Percentiles rank a stretch among this genome's conserved stretches.
Evolutionary conservation across 2,888 invertebrate genomes (phyloP).

Genomic region (Oasisia sp.): DNA sequence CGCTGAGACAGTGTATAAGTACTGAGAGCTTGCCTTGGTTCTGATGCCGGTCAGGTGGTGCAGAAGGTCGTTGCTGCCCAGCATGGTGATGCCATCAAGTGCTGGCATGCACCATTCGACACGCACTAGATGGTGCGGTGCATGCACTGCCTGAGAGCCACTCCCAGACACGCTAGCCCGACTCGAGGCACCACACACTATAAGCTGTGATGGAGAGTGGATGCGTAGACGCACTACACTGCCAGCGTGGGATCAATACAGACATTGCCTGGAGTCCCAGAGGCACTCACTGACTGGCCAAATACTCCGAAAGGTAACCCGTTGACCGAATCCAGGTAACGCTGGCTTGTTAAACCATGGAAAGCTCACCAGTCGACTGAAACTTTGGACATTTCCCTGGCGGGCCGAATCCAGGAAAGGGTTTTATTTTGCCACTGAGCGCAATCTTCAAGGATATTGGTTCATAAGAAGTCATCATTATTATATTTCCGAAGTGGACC

Average conservation of each 20-base stretch:
- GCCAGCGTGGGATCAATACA: neutral
- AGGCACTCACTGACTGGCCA: neutral
- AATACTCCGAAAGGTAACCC: too few species aligned
- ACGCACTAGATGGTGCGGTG: constrained; percentile 11
- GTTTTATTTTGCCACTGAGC: too few species aligned
- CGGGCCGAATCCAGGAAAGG: neutral
- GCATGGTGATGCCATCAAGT: neutral
- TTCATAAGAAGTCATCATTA: too few species aligned
- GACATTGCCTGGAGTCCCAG: neutral
- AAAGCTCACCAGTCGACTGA: neutral
- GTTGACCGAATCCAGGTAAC: too few species aligned
- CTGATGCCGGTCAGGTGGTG: neutral
- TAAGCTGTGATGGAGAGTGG: neutral
- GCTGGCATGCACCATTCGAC: neutral
- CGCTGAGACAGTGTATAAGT: neutral
- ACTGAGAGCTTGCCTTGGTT: neutral
- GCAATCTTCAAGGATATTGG: too few species aligned
- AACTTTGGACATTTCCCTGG: neutral
- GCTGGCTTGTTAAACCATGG: too few species aligned
- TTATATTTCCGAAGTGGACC: too few species aligned
- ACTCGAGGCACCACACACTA: neutral
- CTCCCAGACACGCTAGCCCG: neutral
- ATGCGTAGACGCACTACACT: neutral
- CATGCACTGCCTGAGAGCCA: neutral
- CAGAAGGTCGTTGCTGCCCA: neutral